Base-by-base conservation (phyloP, 2,888 invertebrate genomes). In the Lacanobia wlatinum region DNA sequence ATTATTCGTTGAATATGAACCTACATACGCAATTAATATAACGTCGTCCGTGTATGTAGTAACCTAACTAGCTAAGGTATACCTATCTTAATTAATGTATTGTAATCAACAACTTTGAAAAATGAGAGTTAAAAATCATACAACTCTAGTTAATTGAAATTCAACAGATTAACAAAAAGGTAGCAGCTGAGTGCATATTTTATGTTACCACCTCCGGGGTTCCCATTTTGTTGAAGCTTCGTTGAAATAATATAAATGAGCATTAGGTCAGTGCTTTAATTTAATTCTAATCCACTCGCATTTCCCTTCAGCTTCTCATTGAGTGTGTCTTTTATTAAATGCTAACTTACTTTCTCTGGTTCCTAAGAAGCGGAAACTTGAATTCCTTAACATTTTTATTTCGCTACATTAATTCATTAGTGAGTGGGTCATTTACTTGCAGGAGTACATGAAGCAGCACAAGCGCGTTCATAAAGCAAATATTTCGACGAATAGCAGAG, bases 311-410 rank as follows among this genome's bases (percentile, higher is more conserved):
- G 66, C 34, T 38, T 18, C 28, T 59, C 38, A 60, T 59, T 71
- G 58, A 66, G 28, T 34, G 14, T 9, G 34, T 21, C 34, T 56
- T 70, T 76, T 73, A 64, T 64, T 65, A 68, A 58, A 56, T 52
- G 55, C 48, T 72, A 55, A 60, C 55, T 67, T 64, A 53, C 55
- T 62, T 60, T 56, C 21, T 61, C 50, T 28, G 65, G 58, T 68
- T 76, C 34, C 28, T 64, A 69, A n/a, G 50, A 56, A 50, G 48
- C 18, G 48, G 46, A 40, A 71, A 67, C 61, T 58, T 67, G 76
- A 76, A 82, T 73, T 14, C 50, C 40, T 82, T 80, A 68, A 76
- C 80, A 83, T 83, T 84, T 76, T 82, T 80, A 80, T 78, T 80
- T 74, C 69, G 12, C 62, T 70, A 71, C 73, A 80, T 82, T 80